phyloP scores from a whole-genome alignment of 1,140 invertebrate genomes.

The Caenorhabditis remanei region DNA sequence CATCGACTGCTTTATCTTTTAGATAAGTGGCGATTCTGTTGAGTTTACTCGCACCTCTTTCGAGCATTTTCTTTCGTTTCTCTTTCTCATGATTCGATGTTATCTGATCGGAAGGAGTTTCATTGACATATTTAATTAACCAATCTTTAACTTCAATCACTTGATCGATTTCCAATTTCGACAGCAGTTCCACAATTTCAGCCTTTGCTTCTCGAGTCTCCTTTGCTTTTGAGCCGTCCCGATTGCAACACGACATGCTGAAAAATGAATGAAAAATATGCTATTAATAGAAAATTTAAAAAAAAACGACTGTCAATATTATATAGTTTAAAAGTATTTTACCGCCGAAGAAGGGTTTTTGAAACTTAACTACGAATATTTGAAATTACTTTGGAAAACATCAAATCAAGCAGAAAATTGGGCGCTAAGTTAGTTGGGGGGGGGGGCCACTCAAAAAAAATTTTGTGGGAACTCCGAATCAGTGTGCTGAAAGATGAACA shows the following conservation, averaged over 20 bases:
- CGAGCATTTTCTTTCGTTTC: slow-evolving; percentile 8
- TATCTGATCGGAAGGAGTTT: not conserved
- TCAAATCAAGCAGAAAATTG: too few species aligned
- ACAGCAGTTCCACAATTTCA: not conserved
- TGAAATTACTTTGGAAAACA: too few species aligned
- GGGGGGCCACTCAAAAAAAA: too few species aligned
- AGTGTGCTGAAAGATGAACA: too few species aligned
- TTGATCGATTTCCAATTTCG: slow-evolving; percentile 34
- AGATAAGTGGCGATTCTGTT: slow-evolving; percentile 20
- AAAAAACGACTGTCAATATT: too few species aligned
- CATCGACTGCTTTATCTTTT: slow-evolving; percentile 26
- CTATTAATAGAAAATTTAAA: too few species aligned
- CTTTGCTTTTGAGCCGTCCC: not conserved
- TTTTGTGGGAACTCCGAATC: too few species aligned
- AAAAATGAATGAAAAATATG: not conserved
- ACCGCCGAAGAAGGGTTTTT: too few species aligned
- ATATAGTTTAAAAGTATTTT: too few species aligned
- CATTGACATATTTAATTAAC: slow-evolving; percentile 9
- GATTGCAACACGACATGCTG: not conserved
- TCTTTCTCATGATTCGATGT: slow-evolving; percentile 6
- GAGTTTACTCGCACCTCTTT: not conserved
- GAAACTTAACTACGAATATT: too few species aligned
- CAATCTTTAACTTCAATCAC: slow-evolving; percentile 40
- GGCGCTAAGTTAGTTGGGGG: too few species aligned
- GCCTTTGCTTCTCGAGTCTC: slow-evolving; percentile 5